These are phyloP conservation scores for Macrophya annulata DNA, from an alignment of 2,888 invertebrate genomes.

Conservation along the genomic window DNA sequence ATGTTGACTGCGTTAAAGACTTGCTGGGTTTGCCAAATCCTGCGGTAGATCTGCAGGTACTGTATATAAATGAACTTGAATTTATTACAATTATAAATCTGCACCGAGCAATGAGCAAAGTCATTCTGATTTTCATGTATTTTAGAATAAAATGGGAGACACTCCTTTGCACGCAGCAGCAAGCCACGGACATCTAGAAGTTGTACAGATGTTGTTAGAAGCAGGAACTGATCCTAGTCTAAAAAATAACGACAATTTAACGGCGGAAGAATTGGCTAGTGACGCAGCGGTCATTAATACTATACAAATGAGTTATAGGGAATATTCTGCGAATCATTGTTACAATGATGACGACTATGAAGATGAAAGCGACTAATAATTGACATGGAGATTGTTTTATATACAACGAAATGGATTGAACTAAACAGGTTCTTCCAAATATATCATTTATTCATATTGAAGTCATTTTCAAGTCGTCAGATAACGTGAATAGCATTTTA, in stretches of 20 bases:
- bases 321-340: constrained; percentile 65
- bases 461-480: constrained; percentile 13
- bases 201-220: constrained; percentile 81
- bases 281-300: constrained; percentile 77
- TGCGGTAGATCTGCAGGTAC: constrained; percentile 77
- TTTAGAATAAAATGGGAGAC: constrained; percentile 86
- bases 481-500: neutral
- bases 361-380: constrained; percentile 78
- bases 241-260: constrained; percentile 81
- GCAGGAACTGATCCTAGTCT: constrained; percentile 80
- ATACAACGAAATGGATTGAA: constrained; percentile 30
- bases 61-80: neutral
- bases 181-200: constrained; percentile 82
- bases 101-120: neutral
- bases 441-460: constrained; percentile 32
- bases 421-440: constrained; percentile 38
- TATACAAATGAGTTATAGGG: constrained; percentile 72
- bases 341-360: constrained; percentile 77
- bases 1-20: constrained; percentile 81
- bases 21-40: constrained; percentile 80
- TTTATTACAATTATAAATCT: neutral
- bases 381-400: neutral
- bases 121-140: constrained; percentile 27
- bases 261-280: constrained; percentile 81
- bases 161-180: constrained; percentile 84